Base-by-base conservation (phyloP, 2,113 vertebrate genomes). In the Elgaria multicarinata region DNA sequence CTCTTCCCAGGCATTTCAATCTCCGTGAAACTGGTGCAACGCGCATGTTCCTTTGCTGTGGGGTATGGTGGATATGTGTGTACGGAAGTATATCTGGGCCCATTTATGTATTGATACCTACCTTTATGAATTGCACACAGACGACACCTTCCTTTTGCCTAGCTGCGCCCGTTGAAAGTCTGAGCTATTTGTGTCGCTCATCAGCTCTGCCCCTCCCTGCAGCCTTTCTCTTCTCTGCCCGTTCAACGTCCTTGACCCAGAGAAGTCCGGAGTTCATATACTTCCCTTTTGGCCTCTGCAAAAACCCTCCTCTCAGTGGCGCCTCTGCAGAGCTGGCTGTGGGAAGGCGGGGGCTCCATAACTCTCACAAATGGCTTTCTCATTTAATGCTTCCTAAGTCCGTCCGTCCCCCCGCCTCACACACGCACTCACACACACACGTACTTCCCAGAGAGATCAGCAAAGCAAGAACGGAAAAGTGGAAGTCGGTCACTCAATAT, bases 331-430 rank as follows among this genome's bases (percentile, higher is more conserved):
- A 91, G 83, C 94, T 88, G 93, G 87, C 81, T 95, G 97, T 97
- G 98, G 98, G 97, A 98, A 98, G 97, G 91, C 91, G 88, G 85
- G 89, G 75, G 90, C 93, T 86, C 88, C 96, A 92, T 88, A 87
- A 95, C 97, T 98, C 98, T 97, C 98, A 98, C 94, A 97, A 95
- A 86, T 88, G 95, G 96, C 94, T 95, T 96, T 96, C 96, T 94
- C 92, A 93, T 96, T 93, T 33, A 94, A 91, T 88, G 2, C 92
- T 97, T 97, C 97, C 97, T 96, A 90, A 77, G 75, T 66, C 88
- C n/a, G n/a, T n/a, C 91, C 90, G 75, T 87, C 92, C 4, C 80
- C 90, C 95, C 90, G 24, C 89, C 94, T 91, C 33, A 58, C n/a
- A 22, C 39, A 44, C 42, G 6, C 0, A 12, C 18, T 20, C 8